These are phyloP conservation scores for Holotrichia oblita DNA, from an alignment of 1,140 invertebrate genomes.

Conservation along the genomic window DNA sequence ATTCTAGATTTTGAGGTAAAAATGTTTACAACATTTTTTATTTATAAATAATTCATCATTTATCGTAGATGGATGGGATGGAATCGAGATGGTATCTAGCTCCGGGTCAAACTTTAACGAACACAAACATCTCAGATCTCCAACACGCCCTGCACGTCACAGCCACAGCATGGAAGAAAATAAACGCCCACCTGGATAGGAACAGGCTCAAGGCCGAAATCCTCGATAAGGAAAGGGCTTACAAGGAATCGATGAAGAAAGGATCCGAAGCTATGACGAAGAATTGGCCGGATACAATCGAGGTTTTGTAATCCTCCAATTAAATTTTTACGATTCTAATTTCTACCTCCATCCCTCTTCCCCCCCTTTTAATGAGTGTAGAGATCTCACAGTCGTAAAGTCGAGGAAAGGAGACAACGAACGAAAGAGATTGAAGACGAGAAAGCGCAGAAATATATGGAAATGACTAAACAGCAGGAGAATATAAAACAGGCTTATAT, in stretches of 20 bases:
- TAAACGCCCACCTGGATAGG: constrained; percentile 52
- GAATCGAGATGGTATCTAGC: constrained; percentile 52
- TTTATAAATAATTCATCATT: too few species aligned
- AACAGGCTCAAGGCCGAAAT: constrained; percentile 50
- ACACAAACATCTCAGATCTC: constrained; percentile 53
- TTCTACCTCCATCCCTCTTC: too few species aligned
- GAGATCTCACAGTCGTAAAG: constrained; percentile 52
- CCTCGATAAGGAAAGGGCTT: constrained; percentile 48
- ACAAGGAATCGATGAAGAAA: constrained; percentile 51
- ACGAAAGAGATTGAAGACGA: constrained; percentile 48
- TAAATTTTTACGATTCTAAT: neutral
- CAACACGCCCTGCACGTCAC: constrained; percentile 51
- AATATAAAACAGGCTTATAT: constrained; percentile 50
- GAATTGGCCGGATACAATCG: constrained; percentile 53
- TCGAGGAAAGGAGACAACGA: constrained; percentile 47
- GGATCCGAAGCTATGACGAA: constrained; percentile 53
- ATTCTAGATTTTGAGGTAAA: too few species aligned
- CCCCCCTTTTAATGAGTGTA: too few species aligned
- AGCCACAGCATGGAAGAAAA: constrained; percentile 48
- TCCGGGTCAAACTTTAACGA: constrained; percentile 50
- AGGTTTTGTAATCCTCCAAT: neutral
- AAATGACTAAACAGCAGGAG: constrained; percentile 52
- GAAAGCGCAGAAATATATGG: constrained; percentile 47
- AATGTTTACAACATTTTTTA: too few species aligned
- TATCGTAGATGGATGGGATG: constrained; percentile 44